Base-by-base conservation (phyloP, 1,140 invertebrate species). In the Drosophila punjabiensis region DNA sequence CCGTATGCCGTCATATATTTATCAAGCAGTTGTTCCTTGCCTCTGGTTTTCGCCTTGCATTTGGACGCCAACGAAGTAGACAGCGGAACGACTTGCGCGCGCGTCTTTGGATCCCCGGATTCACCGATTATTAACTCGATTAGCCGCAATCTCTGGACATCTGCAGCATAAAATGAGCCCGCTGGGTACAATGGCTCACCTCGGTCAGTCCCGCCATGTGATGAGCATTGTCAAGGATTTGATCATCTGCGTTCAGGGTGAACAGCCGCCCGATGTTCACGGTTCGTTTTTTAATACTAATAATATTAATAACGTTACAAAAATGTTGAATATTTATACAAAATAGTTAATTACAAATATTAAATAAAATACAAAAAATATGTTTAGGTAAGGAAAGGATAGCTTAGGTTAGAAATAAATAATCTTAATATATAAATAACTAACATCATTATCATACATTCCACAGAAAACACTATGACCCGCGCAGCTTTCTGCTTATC, bases 21-120 rank as follows among this genome's bases (percentile, higher is more conserved):
- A 20, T 18, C 30, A 37, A 70, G 16, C 68, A 70, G 63, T 70
- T 68, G 68, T 55, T 30, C 35, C 20, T n/a, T 37, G 18, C 18
- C 28, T n/a, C 30, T 33, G n/a, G 2, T 10, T n/a, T 9, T 20
- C 8, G 52, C 11, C 18, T 55, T 35, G 59, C n/a, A 18, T 24
- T 62, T 53, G 30, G 47, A 71, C 50, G 64, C 63, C 37, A 70
- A 24, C 28, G 1, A 65, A 50, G 35, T 70, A 3, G 18, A 13
- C 30, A 24, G 10, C 33, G 18, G 9, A 56, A 24, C 8, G 16
- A 20, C 4, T 64, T 64, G 14, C 13, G 60, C 48, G 66, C 66
- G 63, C 67, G 67, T 24, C 30, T 24, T 52, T 43, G 62, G 28
- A 65, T 35, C 14, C 7, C 18, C 13, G 33, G 18, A 35, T 47